Conservation (phyloP, 1,140 invertebrate genomes). For the Euborellia annulipes region DNA sequence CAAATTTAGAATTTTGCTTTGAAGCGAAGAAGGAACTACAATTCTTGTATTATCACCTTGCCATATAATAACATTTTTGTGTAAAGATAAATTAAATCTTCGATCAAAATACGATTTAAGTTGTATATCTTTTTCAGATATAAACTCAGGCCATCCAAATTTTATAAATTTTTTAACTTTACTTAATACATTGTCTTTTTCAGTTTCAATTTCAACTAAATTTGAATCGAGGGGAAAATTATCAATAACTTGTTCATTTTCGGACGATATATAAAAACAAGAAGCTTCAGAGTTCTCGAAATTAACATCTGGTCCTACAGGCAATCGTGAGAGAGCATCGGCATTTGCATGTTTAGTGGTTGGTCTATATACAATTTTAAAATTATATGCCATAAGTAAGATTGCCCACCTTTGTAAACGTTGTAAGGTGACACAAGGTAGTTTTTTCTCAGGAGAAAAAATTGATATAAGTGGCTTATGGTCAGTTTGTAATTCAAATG, state of each 20-base stretch:
- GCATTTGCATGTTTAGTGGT: conserved; percentile 17
- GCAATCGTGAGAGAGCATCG: conserved; percentile 20
- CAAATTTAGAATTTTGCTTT: conserved; percentile 1
- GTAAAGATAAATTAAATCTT: conserved; percentile 3
- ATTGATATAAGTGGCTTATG: conserved; percentile 31
- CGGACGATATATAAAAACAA: conserved; percentile 6
- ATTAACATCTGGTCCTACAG: neutral
- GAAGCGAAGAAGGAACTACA: neutral
- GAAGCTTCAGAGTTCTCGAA: neutral
- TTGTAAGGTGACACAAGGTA: conserved; percentile 20
- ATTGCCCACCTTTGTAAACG: conserved; percentile 24
- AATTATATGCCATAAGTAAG: conserved; percentile 23
- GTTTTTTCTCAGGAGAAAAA: conserved; percentile 20
- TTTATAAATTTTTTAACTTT: neutral
- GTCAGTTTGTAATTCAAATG: conserved; percentile 32
- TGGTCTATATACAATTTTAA: conserved; percentile 21
- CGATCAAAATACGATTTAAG: neutral
- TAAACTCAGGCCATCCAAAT: neutral
- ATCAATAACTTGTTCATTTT: neutral
- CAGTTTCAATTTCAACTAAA: conserved; percentile 2
- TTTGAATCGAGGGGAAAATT: neutral
- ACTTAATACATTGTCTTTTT: neutral
- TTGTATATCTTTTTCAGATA: too few species aligned
- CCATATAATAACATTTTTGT: conserved; percentile 11
- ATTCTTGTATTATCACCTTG: conserved; percentile 5